Base-by-base conservation (phyloP, 2,888 invertebrate genomes). In the Brenthis hecate region DNA sequence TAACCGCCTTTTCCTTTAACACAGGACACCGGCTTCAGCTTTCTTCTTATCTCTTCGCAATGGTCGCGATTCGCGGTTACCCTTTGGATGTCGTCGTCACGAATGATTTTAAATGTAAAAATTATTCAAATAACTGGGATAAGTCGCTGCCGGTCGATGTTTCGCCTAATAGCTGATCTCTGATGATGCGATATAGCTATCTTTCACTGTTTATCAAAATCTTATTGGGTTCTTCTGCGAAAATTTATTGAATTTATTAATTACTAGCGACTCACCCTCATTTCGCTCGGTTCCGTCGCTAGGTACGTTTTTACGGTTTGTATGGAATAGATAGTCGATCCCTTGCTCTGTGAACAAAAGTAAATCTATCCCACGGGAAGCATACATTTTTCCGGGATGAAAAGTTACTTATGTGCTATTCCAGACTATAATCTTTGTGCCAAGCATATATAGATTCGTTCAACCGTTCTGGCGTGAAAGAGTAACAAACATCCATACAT, bases 41-140 rank as follows among this genome's bases (percentile, higher is more conserved):
- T 86, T 83, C 85, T 87, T 81, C 90, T 91, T 91, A 91, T 91
- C 91, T 91, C 84, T 81, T 83, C 84, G 87, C 88, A 89, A 90
- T 90, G 91, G 89, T 88, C 85, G 89, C 90, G 88, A 91, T 90
- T 87, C 89, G 85, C 84, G 91, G 92, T 91, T 92, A 92, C 92
- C 92, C 92, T 92, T 92, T 92, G 91, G 91, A 91, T 90, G 91
- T 89, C 86, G 90, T 89, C 91, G 87, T 87, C 85, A 87, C 88
- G 88, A 92, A 91, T 92, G 92, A 92, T 92, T 92, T 91, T 92
- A 92, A 92, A 92, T 92, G 92, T 91, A 92, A 91, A 91, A 92
- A 92, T 92, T 92, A 92, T 92, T 92, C 91, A 92, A 92, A 92
- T 92, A 71, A 69, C 77, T 75, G 78, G 91, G 89, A 88, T 89